phyloP scores from a whole-genome alignment of 1,140 invertebrate genomes.

The Rhyzopertha dominica region DNA sequence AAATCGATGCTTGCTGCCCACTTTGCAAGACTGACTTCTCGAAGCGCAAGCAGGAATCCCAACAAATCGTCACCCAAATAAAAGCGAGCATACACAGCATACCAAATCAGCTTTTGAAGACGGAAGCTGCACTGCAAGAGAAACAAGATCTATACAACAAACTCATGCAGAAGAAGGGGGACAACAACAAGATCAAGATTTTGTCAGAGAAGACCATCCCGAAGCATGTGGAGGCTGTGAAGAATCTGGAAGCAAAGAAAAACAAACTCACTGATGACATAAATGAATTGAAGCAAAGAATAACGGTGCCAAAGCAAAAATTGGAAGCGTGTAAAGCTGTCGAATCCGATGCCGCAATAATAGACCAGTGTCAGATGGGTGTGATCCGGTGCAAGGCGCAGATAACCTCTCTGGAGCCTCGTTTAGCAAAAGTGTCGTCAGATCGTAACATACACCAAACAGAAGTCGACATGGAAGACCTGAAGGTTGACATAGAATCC shows the following conservation, averaged over 20 bases:
- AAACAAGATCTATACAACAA: constrained; percentile 33
- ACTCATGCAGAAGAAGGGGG: constrained; percentile 32
- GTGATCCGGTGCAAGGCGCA: no score
- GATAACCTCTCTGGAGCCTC: no score
- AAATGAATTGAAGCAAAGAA: constrained; percentile 19
- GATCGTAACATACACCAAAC: constrained; percentile 47
- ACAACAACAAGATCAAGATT: constrained; percentile 30
- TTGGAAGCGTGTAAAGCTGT: constrained; percentile 26
- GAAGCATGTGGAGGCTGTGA: not conserved
- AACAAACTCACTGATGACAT: constrained; percentile 3
- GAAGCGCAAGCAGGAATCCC: constrained; percentile 19
- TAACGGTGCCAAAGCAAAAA: no score
- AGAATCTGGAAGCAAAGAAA: not conserved
- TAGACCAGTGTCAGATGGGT: constrained; percentile 37
- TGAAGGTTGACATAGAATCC: constrained; percentile 42
- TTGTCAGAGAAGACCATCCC: constrained; percentile 18
- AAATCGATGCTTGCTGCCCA: constrained; percentile 37
- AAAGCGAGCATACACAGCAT: constrained; percentile 50
- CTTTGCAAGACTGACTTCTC: constrained; percentile 38
- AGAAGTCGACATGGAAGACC: constrained; percentile 44
- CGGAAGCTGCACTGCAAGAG: constrained; percentile 39
- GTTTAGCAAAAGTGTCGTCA: constrained; percentile 45
- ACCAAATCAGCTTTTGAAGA: constrained; percentile 40
- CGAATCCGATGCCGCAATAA: constrained; percentile 30
- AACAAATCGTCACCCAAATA: constrained; percentile 41